Evolutionary conservation across 2,113 vertebrate species (phyloP), one percentile per base, ranked within the genome.

Genomic region (Panthera leo): DNA sequence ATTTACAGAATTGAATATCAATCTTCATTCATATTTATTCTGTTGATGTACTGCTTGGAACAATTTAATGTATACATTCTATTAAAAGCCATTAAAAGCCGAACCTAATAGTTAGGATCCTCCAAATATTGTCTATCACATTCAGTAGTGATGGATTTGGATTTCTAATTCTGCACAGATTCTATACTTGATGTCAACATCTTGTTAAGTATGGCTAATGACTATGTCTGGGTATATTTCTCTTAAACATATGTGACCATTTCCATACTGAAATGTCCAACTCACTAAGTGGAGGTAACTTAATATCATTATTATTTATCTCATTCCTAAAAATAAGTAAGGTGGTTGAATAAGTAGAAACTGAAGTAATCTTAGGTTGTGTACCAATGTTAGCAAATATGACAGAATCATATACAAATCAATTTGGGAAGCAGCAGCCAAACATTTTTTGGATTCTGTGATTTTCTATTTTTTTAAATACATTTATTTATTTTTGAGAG

Each of bases 241-340:
- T 91, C 85, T 91, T 76, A 97, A 96, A 89, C 1, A 14, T 70
- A 36, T 55, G 10, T 86, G 36, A 86, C 5, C 10, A n/a, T 82
- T 94, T 94, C 65, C 61, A 36, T 34, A 86, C 18, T 34, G 42
- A 94, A 92, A 94, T 78, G 15, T 84, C 6, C 34, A 97, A 86
- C 55, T 58, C 14, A 45, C n/a, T 75, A 12, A 93, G 7, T 58
- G 85, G 15, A 97, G 76, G 63, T 86, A 79, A 84, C 8, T 58
- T 53, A 83, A 61, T 75, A 61, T 85, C 11, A 84, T 70, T 91
- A 42, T 36, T 68, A 79, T 75, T 79, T 48, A 75, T 73, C 42
- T 4, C 10, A 83, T 90, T 94, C 80, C 94, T n/a, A 61, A 94
- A 96, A 97, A 85, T 36, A 94, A 71, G 7, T 53, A 85, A 70